Percentiles rank a stretch among this genome's conserved stretches.
Evolutionary conservation across 1,140 invertebrate genomes (phyloP).

Genomic region (Drosophila baimaii): DNA sequence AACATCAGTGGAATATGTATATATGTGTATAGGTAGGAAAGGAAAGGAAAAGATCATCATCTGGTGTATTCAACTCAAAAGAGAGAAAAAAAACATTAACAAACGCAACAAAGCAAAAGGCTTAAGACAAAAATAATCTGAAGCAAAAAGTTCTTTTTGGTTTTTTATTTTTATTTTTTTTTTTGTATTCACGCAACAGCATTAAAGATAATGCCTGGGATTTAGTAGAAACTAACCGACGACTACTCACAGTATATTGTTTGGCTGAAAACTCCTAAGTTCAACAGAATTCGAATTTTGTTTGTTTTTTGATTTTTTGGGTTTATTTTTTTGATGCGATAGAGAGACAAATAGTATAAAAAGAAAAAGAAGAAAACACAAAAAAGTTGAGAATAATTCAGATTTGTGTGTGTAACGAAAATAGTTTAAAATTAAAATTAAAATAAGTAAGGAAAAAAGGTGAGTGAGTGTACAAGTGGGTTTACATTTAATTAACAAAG

Average conservation of each 20-base stretch:
- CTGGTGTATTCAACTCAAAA: slow-evolving; percentile 24
- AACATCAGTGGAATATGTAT: slow-evolving; percentile 17
- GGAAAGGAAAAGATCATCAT: slow-evolving; percentile 14
- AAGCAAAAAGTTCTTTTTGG: slow-evolving; percentile 37
- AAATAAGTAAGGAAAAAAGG: background rate
- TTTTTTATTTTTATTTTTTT: slow-evolving; percentile 4
- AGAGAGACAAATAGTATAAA: slow-evolving; percentile 53
- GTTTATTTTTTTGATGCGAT: slow-evolving; percentile 31
- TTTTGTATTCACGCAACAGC: slow-evolving; percentile 28
- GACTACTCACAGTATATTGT: slow-evolving; percentile 84
- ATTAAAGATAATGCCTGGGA: slow-evolving; percentile 39
- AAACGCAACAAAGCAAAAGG: slow-evolving; percentile 58
- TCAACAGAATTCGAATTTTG: slow-evolving; percentile 55
- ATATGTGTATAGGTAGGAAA: slow-evolving; percentile 8
- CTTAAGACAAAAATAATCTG: slow-evolving; percentile 55
- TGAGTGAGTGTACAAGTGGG: slow-evolving; percentile 3
- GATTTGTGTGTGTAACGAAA: slow-evolving; percentile 26
- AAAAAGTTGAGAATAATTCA: slow-evolving; percentile 67
- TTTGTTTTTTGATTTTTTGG: slow-evolving; percentile 38
- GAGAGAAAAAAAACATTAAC: slow-evolving; percentile 34
- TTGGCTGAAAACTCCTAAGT: slow-evolving; percentile 84
- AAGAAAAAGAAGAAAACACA: slow-evolving; percentile 77
- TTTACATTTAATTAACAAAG: slow-evolving; percentile 17
- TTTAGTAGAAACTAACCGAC: slow-evolving; percentile 38
- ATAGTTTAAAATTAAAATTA: slow-evolving; percentile 37